Evolutionary conservation across 2,888 invertebrate genomes (phyloP), one percentile per base, ranked within the genome.

Genomic region (Scelioninae gen. 1): DNA sequence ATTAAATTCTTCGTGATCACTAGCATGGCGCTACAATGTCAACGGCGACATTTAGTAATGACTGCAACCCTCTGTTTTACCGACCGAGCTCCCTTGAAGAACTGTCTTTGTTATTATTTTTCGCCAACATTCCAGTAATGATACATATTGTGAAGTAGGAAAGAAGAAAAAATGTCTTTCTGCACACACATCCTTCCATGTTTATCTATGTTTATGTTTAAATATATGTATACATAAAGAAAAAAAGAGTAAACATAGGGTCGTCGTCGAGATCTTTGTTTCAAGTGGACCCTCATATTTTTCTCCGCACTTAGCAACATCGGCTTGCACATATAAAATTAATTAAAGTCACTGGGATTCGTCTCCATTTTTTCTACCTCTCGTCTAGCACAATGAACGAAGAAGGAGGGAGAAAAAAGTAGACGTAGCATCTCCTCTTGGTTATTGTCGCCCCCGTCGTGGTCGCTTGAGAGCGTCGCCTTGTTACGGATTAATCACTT

Each of bases 281-380:
- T 76, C 82, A 68, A 81, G 71, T 63, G 69, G 72, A 83, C 63
- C 85, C 77, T 83, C 79, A 82, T 38, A 32, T 74, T 82, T 75
- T 77, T 69, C 63, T 74, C 53, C 53, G 68, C 75, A 65, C 69
- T 81, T 81, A 77, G 78, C 69, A 69, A 69, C 77, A 77, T 69
- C 65, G 75, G 40, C 34, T 60, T 55, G 85, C 87, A 87, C 87
- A 90, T 89, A 89, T 84, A 90, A 89, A 90, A 91, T 91, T 91
- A 91, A 92, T 92, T 91, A 90, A 91, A 91, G 87, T 88, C 88
- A 86, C 85, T 82, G 86, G 87, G 23, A 88, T 87, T 84, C 85
- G 71, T 84, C 80, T 83, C 53, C 15, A 8, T 47, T 47, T 55
- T 9, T 55, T 74, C 40, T 32, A 84, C 85, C 87, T 85, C 86